Evolutionary conservation across 2,888 invertebrate species (phyloP), one percentile per base, ranked within the genome.

Genomic region (Philereme transversata): DNA sequence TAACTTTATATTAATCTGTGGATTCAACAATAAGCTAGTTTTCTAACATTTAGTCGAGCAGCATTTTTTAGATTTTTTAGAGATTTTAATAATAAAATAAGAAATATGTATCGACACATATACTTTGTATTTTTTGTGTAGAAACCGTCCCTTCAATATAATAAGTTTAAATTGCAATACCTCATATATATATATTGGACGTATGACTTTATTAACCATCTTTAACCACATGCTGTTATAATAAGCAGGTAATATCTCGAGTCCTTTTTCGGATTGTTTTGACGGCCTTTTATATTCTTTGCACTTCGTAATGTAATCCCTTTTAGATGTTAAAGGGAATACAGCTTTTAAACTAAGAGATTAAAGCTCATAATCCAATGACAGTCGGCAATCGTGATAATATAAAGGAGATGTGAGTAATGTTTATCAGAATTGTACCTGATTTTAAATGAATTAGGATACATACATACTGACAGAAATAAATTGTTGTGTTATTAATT

Each of bases 201-300:
- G 54, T 41, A 4, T 6, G 54, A 64, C 70, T 56, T 57, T 59
- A 67, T 10, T 48, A 50, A 53, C 48, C 65, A 60, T 56, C 62
- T 65, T 59, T 62, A 60, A 64, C 69, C 72, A 60, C 72, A 67
- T 66, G 73, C 73, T 70, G 71, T 47, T 67, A 49, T 59, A 54
- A 47, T 50, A 57, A 60, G 63, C 67, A 67, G 61, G 67, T 68
- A 69, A 71, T 71, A 67, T 65, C 57, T 60, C 58, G 49, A 50
- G 40, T 66, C 72, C 70, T 67, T 72, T 71, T 68, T 67, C 52
- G 67, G 69, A 73, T 70, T 75, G 72, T 75, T 75, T 72, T 69
- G 69, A 72, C 67, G 66, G 51, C 60, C 60, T 57, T 55, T 61
- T 67, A 69, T 67, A 67, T 64, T 64, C 65, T 68, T 69, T 67